Evolutionary conservation across 2,113 vertebrate species (phyloP).

Genomic region (Amphilophus citrinellus): DNA sequence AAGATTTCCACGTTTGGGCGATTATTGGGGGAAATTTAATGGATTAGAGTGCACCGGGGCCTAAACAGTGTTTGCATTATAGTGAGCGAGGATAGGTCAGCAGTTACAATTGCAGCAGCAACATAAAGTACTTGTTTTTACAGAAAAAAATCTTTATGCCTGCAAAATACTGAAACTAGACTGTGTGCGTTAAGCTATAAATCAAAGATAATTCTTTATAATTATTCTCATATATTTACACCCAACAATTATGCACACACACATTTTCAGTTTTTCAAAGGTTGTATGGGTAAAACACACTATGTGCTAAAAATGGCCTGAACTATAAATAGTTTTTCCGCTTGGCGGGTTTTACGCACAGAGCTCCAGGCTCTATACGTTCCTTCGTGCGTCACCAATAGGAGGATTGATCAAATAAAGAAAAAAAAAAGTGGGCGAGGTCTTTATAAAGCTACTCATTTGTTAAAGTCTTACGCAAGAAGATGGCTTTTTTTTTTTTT

Average conservation of each 20-base stretch:
- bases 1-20: slow-evolving; percentile 26
- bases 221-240: background rate
- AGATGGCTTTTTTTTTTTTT: background rate
- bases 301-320: slow-evolving; percentile 49
- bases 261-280: background rate
- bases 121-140: background rate
- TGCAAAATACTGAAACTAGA: background rate
- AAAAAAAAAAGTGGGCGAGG: slow-evolving; percentile 62
- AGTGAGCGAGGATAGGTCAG: slow-evolving; percentile 14
- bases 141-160: background rate
- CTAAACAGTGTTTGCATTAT: slow-evolving; percentile 13
- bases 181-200: background rate
- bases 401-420: slow-evolving; percentile 52
- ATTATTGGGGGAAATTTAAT: background rate
- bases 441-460: slow-evolving; percentile 71
- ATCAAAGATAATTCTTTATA: background rate
- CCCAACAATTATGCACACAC: background rate
- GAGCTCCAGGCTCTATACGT: slow-evolving; percentile 17
- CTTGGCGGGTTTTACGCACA: slow-evolving; percentile 64
- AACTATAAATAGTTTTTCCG: slow-evolving; percentile 69
- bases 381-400: slow-evolving; percentile 64
- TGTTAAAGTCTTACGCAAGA: slow-evolving; percentile 68
- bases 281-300: background rate
- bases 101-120: slow-evolving; percentile 18
- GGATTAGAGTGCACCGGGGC: background rate